Conservation (phyloP, 2,113 vertebrate genomes). For the Laticauda colubrina region DNA sequence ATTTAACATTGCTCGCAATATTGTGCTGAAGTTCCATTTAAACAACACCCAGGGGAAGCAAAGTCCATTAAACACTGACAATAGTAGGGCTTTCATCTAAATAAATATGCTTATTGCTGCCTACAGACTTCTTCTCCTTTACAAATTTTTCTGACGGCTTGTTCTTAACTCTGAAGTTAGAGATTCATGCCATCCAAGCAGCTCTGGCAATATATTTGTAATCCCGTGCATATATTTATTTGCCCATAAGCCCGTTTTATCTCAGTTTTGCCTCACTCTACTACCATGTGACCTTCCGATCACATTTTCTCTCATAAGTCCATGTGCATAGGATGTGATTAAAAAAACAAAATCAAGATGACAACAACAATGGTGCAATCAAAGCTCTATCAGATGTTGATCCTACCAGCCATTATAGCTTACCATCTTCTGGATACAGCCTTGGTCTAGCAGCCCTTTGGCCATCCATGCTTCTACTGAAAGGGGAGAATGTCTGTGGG, state of each 20-base stretch:
- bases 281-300: not conserved
- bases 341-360: not conserved
- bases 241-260: not conserved
- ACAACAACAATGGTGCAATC: not conserved
- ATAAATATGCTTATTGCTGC: not conserved
- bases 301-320: not conserved
- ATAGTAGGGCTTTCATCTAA: not conserved
- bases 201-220: not conserved
- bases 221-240: not conserved
- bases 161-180: not conserved
- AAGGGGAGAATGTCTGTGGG: not conserved
- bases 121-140: not conserved
- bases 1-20: not conserved
- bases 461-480: not conserved
- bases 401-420: not conserved
- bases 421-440: not conserved
- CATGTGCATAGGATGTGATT: not conserved
- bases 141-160: not conserved
- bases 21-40: not conserved
- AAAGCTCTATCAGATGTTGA: not conserved
- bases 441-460: not conserved
- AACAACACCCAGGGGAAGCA: not conserved
- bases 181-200: not conserved
- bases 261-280: not conserved
- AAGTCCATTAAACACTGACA: not conserved